These are phyloP conservation scores for Pteruthius melanotis DNA, from an alignment of 2,113 vertebrate species.

Conservation along the genomic window DNA sequence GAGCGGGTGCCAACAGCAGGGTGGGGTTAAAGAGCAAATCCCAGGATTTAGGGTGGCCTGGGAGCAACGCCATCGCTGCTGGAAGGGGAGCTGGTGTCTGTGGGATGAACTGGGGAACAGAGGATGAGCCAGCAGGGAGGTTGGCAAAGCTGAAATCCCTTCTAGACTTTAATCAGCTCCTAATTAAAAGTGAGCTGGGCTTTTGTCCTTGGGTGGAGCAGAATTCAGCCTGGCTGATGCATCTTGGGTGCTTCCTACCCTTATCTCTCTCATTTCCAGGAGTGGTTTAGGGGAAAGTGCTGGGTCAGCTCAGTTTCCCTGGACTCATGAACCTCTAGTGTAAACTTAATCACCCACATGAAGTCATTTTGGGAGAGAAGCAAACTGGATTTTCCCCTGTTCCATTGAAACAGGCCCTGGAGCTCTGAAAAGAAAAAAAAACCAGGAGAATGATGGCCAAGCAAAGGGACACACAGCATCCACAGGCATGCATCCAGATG, in stretches of 20 bases:
- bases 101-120: background rate
- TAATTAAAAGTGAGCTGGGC: background rate
- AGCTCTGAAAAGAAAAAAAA: background rate
- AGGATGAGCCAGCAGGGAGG: background rate
- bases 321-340: background rate
- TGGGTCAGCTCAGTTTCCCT: background rate
- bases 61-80: background rate
- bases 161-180: background rate
- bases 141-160: background rate
- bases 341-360: background rate
- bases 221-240: background rate
- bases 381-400: background rate
- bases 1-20: background rate
- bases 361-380: background rate
- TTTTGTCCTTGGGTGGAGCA: background rate
- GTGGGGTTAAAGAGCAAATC: background rate
- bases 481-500: background rate
- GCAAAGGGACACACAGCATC: accelerated
- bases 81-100: background rate
- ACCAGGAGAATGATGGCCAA: background rate
- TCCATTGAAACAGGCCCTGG: background rate
- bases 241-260: background rate
- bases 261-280: background rate
- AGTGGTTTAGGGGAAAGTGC: background rate
- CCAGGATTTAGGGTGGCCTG: background rate